Base-by-base conservation (phyloP, 2,888 invertebrate genomes). In the Mamestra brassicae region DNA sequence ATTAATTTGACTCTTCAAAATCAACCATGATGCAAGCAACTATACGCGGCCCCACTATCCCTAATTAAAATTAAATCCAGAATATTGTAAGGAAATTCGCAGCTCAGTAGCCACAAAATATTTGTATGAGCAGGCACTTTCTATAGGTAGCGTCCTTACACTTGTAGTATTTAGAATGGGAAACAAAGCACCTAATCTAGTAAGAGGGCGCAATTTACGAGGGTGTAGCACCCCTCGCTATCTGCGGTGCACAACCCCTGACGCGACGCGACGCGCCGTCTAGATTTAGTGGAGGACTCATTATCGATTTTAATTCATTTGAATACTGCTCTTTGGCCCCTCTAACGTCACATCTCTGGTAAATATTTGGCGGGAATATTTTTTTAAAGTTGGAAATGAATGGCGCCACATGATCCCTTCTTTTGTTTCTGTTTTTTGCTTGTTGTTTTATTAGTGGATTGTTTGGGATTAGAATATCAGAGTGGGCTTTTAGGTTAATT, bases 101-200 rank as follows among this genome's bases (percentile, higher is more conserved):
- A 62, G 62, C 58, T 68, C 69, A 63, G 72, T 74, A 75, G 54
- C 70, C 42, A 63, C 52, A 69, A 78, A 80, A 86, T 76, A 85
- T 80, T 85, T 84, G 62, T 76, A 26, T 42, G 63, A 2, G 26
- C 36, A 81, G 54, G 54, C 63, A 55, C 47, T 63, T 67, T 67
- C 67, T 81, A 64, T 80, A 81, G 64, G 78, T 77, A 78, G 72
- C 80, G 36, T 71, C 72, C 62, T 63, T 76, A 71, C 82, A 87
- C 88, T 89, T 88, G 85, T 80, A 83, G 76, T 83, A 87, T 84
- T 87, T 87, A 86, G 85, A 86, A 83, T 84, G 83, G 85, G 86
- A 89, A 89, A 90, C 90, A 92, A 90, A 90, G 89, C 90, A 89
- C 90, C 87, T 90, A 90, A 92, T 92, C 90, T 88, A 87, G 87